Evolutionary conservation across 2,797 vertebrate species (phyloP).

Genomic region (Crenuchus spilurus): DNA sequence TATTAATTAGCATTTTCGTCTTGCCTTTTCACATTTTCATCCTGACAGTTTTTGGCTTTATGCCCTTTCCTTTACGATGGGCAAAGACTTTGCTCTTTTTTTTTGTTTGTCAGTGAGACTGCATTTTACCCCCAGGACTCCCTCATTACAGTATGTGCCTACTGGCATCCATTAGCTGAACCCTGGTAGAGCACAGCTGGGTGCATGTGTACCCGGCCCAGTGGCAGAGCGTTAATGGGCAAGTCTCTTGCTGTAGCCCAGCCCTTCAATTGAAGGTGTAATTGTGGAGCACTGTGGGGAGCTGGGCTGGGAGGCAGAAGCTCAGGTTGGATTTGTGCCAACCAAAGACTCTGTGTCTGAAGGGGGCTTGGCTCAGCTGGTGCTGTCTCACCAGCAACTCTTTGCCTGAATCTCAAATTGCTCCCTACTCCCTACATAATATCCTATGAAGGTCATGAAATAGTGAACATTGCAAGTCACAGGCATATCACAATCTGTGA

Average conservation of each 20-base stretch:
- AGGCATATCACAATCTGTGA: too few species aligned
- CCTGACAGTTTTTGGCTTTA: not conserved
- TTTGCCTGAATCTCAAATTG: not conserved
- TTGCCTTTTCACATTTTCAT: not conserved
- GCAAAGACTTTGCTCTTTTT: constrained; percentile 9
- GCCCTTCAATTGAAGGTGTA: constrained; percentile 57
- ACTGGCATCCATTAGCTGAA: constrained; percentile 55
- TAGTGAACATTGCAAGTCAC: too few species aligned
- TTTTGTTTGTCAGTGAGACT: constrained; percentile 1
- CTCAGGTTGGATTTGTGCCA: constrained; percentile 25
- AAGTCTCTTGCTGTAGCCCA: constrained; percentile 47
- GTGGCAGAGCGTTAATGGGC: constrained; percentile 57
- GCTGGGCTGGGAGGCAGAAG: constrained; percentile 8
- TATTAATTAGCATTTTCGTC: not conserved
- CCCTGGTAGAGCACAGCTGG: constrained; percentile 63
- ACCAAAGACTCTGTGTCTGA: constrained; percentile 13
- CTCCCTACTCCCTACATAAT: too few species aligned
- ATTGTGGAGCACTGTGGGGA: constrained; percentile 59
- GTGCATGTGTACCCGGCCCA: constrained; percentile 54
- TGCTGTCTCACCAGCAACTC: constrained; percentile 10
- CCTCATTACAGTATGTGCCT: constrained; percentile 44
- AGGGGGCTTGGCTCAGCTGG: constrained; percentile 3
- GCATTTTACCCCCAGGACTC: not conserved
- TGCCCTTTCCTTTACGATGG: constrained; percentile 3
- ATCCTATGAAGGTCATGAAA: too few species aligned